Evolutionary conservation across 2,888 invertebrate species (phyloP).

Genomic region (Pyrochroa serraticornis): DNA sequence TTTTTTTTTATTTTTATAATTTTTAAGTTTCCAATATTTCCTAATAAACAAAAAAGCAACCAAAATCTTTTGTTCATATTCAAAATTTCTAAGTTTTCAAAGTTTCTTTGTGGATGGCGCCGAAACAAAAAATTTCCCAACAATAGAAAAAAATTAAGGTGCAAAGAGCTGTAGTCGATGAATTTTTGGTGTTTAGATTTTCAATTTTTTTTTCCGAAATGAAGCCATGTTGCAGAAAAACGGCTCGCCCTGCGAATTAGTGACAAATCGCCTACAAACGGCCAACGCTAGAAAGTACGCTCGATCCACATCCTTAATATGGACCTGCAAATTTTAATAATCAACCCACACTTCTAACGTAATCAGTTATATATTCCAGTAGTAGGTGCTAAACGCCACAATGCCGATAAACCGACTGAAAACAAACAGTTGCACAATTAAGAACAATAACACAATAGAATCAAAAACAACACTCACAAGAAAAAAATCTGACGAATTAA

Average conservation of each 20-base stretch:
- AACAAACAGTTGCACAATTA: neutral
- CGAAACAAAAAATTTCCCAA: no score
- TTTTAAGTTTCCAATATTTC: no score
- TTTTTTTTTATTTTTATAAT: no score
- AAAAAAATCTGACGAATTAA: neutral
- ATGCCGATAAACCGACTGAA: neutral
- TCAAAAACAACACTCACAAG: neutral
- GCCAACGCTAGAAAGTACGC: conserved; percentile 39
- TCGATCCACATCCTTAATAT: conserved; percentile 37
- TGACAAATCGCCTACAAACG: conserved; percentile 28
- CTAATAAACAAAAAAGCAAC: no score
- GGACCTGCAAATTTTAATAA: conserved; percentile 40
- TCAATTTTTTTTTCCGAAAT: no score
- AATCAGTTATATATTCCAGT: conserved; percentile 20
- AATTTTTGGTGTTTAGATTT: no score
- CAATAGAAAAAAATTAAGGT: no score
- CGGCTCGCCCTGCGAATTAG: no score
- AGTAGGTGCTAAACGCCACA: conserved; percentile 16
- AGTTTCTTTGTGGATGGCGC: no score
- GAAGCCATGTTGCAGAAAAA: conserved; percentile 10
- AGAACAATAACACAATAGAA: neutral
- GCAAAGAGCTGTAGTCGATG: no score
- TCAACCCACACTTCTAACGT: conserved; percentile 25
- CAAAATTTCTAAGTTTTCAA: no score
- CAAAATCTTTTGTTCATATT: no score